Percentiles rank a stretch among this genome's conserved stretches.
These are phyloP conservation scores for Phorcus lineatus DNA, from an alignment of 2,888 invertebrate species.

Conservation along the genomic window DNA sequence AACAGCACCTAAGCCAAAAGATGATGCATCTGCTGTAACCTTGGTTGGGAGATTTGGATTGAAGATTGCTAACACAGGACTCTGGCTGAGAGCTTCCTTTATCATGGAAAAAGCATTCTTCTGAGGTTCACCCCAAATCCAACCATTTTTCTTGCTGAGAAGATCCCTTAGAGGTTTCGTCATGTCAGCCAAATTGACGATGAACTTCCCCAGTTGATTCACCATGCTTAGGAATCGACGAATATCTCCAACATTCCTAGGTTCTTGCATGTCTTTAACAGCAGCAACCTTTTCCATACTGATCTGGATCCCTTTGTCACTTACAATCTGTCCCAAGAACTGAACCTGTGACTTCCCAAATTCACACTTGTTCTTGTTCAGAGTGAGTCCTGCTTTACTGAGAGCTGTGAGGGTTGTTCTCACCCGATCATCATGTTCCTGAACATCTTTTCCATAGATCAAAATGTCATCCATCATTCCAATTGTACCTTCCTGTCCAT, in stretches of 20 bases:
- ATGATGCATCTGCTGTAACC: background rate
- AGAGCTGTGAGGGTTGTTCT: background rate
- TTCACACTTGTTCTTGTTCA: background rate
- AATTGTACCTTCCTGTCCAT: background rate
- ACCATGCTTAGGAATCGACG: slow-evolving; percentile 4
- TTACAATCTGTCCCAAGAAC: slow-evolving; percentile 10
- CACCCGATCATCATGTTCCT: background rate
- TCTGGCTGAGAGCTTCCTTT: background rate
- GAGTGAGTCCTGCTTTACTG: slow-evolving; percentile 15
- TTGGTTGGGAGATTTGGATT: background rate
- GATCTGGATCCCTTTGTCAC: background rate
- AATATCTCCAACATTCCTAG: background rate
- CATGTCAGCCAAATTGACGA: background rate
- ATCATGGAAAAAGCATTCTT: too few relatives aligned
- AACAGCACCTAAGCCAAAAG: background rate
- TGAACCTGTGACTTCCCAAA: background rate
- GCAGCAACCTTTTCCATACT: background rate
- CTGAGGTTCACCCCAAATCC: background rate
- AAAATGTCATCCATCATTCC: background rate
- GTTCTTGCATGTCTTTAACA: background rate
- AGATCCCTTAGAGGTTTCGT: background rate
- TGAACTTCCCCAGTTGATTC: slow-evolving; percentile 5
- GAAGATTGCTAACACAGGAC: background rate
- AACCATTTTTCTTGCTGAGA: background rate
- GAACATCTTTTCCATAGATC: background rate